Conservation (phyloP, 2,888 invertebrate species). For the Troides oblongomaculatus region DNA sequence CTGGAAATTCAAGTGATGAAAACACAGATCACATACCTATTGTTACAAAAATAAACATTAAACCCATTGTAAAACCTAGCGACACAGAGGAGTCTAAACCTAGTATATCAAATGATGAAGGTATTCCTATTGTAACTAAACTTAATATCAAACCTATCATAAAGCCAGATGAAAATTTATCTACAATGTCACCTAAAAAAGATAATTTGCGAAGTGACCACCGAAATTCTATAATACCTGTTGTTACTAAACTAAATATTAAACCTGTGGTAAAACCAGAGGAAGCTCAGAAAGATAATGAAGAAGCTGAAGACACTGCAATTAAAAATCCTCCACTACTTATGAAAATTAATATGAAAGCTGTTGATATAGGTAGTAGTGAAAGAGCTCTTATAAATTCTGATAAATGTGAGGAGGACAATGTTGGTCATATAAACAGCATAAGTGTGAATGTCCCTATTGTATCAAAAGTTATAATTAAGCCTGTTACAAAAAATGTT, state of each 20-base stretch:
- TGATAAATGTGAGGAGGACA: slow-evolving; percentile 32
- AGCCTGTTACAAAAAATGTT: slow-evolving; percentile 50
- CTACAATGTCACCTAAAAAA: slow-evolving; percentile 65
- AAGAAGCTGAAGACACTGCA: slow-evolving; percentile 49
- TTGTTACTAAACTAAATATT: slow-evolving; percentile 71
- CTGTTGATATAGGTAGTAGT: slow-evolving; percentile 52
- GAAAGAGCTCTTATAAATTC: slow-evolving; percentile 37
- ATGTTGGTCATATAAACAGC: slow-evolving; percentile 51
- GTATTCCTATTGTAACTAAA: slow-evolving; percentile 67
- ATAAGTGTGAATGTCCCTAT: slow-evolving; percentile 44
- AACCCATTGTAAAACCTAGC: slow-evolving; percentile 73
- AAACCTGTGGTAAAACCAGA: slow-evolving; percentile 75
- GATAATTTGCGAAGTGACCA: slow-evolving; percentile 50
- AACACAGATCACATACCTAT: slow-evolving; percentile 70
- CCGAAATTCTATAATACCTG: slow-evolving; percentile 51
- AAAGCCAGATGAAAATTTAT: slow-evolving; percentile 59
- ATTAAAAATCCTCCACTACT: slow-evolving; percentile 66
- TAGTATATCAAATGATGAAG: slow-evolving; percentile 49
- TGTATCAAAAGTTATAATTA: slow-evolving; percentile 60
- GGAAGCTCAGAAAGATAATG: slow-evolving; percentile 46
- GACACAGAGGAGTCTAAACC: slow-evolving; percentile 50
- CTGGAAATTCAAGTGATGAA: slow-evolving; percentile 73
- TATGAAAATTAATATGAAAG: slow-evolving; percentile 74
- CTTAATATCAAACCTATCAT: slow-evolving; percentile 68
- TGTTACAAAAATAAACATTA: slow-evolving; percentile 80